Evolutionary conservation across 2,888 invertebrate species (phyloP).

Genomic region (Xestia xanthographa): DNA sequence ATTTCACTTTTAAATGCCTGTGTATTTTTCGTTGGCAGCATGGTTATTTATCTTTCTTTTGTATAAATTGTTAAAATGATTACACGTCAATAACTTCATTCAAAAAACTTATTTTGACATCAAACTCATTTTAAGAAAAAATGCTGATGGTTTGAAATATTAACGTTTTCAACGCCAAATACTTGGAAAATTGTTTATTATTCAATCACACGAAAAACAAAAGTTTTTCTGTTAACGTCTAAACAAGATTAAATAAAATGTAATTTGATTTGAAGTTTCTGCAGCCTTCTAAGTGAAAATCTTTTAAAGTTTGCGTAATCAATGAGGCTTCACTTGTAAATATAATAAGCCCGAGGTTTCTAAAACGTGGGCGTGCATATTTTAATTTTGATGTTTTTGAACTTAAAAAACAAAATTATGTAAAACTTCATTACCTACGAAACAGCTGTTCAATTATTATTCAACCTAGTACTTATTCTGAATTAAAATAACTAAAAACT

Average conservation of each 20-base stretch:
- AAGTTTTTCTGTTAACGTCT: not conserved
- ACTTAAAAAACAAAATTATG: constrained; percentile 27
- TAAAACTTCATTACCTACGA: not conserved
- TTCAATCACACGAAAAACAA: constrained; percentile 19
- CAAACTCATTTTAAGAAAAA: constrained; percentile 33
- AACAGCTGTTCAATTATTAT: not conserved
- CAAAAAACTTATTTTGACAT: constrained; percentile 35
- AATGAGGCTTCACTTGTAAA: constrained; percentile 41
- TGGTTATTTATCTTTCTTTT: not conserved
- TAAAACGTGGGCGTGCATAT: constrained; percentile 64
- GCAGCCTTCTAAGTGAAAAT: constrained; percentile 26
- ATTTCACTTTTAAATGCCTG: constrained; percentile 5
- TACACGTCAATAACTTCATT: constrained; percentile 31
- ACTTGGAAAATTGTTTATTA: constrained; percentile 41
- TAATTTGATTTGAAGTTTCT: constrained; percentile 38
- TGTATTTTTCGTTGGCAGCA: constrained; percentile 10
- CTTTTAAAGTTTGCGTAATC: constrained; percentile 31
- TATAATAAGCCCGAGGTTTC: constrained; percentile 44
- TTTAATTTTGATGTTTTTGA: constrained; percentile 17
- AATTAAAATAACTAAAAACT: not conserved
- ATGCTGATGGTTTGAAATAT: constrained; percentile 16
- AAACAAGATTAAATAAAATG: constrained; percentile 5
- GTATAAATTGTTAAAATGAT: constrained; percentile 22
- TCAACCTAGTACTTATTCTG: not conserved
- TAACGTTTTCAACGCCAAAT: constrained; percentile 25